A percentile compares a stretch with the other conserved stretches of the same genome.
Evolutionary conservation across 2,113 vertebrate species (phyloP).

Genomic region (Electrona antarctica): DNA sequence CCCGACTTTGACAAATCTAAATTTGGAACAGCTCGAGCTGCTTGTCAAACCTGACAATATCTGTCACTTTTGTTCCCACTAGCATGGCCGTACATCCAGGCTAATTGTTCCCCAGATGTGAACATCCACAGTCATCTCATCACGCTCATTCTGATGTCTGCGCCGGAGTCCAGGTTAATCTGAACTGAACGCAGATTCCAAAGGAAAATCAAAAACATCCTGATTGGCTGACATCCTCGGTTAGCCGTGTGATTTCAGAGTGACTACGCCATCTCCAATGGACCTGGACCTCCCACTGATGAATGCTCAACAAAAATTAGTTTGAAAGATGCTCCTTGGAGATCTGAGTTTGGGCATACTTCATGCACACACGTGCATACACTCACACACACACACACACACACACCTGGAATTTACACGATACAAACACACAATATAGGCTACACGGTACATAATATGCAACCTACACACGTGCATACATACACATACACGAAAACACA

Average conservation of each 20-base stretch:
- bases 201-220: conserved; percentile 79
- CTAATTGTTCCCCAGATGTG: conserved; percentile 80
- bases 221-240: conserved; percentile 80
- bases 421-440: conserved; percentile 9
- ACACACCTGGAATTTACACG: neutral
- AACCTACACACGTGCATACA: conserved; percentile 2
- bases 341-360: conserved; percentile 60
- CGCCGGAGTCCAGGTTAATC: conserved; percentile 81
- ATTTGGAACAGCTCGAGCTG: conserved; percentile 66
- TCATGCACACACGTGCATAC: conserved; percentile 34
- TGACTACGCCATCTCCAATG: conserved; percentile 74
- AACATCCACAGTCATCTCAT: conserved; percentile 71
- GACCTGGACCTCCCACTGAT: conserved; percentile 80
- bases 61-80: conserved; percentile 61
- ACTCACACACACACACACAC: conserved; percentile 8
- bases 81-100: conserved; percentile 57
- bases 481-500: conserved; percentile 52
- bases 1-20: conserved; percentile 63
- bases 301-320: conserved; percentile 74
- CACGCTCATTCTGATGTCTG: conserved; percentile 69
- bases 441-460: neutral
- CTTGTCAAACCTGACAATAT: conserved; percentile 64
- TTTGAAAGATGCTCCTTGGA: conserved; percentile 77
- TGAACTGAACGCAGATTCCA: conserved; percentile 78
- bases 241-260: conserved; percentile 74